Percentiles rank a stretch among this genome's conserved stretches.
Conservation (phyloP, 2,113 vertebrate genomes). For the Neodontobutis hainanensis region DNA sequence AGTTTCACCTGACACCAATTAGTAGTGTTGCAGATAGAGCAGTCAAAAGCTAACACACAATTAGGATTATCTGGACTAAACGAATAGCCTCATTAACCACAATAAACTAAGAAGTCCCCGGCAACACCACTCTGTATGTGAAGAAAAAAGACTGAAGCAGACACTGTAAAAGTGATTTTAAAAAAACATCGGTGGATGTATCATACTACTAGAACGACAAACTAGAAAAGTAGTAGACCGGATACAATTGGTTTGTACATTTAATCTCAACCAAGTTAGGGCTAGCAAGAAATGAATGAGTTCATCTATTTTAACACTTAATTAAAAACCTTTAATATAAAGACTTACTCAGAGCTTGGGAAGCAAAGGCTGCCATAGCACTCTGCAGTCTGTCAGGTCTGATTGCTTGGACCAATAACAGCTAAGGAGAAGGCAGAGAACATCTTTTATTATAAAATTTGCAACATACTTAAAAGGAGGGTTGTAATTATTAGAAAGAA, state of each 20-base stretch:
- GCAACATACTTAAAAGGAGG: not conserved
- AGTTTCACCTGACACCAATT: constrained; percentile 48
- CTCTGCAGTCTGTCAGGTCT: constrained; percentile 92
- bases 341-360: constrained; percentile 87
- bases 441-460: not conserved
- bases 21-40: constrained; percentile 28
- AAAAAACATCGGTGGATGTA: not conserved
- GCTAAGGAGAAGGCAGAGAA: constrained; percentile 56
- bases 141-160: not conserved
- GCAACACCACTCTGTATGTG: constrained; percentile 7
- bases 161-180: not conserved
- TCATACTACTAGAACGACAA: not conserved
- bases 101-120: constrained; percentile 33
- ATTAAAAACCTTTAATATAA: constrained; percentile 2
- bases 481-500: not conserved
- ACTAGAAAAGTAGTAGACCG: constrained; percentile 20
- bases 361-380: constrained; percentile 89
- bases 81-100: constrained; percentile 46
- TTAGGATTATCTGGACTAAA: constrained; percentile 48
- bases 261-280: no score
- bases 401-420: constrained; percentile 91
- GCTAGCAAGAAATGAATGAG: no score
- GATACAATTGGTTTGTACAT: no score
- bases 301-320: no score
- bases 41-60: constrained; percentile 38